Evolutionary conservation across 2,797 vertebrate species (phyloP), one percentile per base, ranked within the genome.

Genomic region (Hyperoplus immaculatus): DNA sequence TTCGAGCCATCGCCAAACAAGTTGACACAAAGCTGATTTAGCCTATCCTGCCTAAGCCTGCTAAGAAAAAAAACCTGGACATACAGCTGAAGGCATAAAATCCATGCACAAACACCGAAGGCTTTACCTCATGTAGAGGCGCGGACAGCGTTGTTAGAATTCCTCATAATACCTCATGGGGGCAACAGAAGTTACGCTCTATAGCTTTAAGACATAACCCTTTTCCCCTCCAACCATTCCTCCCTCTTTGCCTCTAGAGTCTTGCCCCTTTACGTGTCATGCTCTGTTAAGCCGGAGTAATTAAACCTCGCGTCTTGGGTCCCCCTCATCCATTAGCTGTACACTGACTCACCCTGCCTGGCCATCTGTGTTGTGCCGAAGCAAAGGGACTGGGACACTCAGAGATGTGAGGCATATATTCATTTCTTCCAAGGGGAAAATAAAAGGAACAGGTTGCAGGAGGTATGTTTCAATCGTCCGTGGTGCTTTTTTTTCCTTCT

Each of bases 221-320:
- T 21, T 21, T 78, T 70, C 58, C 14, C 54, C 53, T 59, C 50
- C 58, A 56, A 46, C 50, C 58, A 56, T 42, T 43, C 0, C 55
- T 64, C 21, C 60, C 58, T 77, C 54, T 29, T 29, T 29, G 29
- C 29, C 58, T 72, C 55, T 67, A 53, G 61, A 83, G 66, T 74
- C 61, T 15, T 56, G 47, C 18, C 61, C 68, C 43, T 80, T 43
- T 50, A 18, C 3, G 5, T 41, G 53, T 75, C 63, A 60, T 29
- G 42, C 76, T 78, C 80, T 86, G 79, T 84, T 85, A 84, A 83
- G 13, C 70, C 72, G 76, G 80, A 87, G 68, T 88, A 84, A 90
- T 91, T 90, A 87, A 85, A 87, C 87, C 76, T 82, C 75, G 80
- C n/a, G 14, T 84, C 81, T 75, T 55, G 51, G 59, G 77, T 51